Evolutionary conservation across 2,888 invertebrate species (phyloP), one percentile per base, ranked within the genome.

Genomic region (Tenthredo scrophulariae): DNA sequence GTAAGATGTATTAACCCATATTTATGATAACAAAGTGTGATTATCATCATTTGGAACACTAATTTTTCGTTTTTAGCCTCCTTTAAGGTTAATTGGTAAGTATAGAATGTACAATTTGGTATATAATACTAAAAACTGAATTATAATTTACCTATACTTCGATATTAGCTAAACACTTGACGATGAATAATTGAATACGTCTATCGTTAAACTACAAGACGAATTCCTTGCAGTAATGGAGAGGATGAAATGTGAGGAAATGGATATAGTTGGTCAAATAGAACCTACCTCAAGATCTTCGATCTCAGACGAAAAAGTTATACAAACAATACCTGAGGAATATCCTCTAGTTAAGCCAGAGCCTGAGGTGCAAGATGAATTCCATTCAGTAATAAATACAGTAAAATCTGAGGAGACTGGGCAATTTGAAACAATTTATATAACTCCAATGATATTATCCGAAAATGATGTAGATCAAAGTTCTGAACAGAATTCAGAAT

Each of bases 401-500:
- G 43, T 74, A 3, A 22, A 74, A 74, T 22, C 1, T 43, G 72
- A 74, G 72, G 72, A 43, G 7, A 43, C 40, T 22, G 40, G 40
- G 4, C n/a, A 74, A 43, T 74, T 74, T 74, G 43, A 74, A 74
- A 33, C 67, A 29, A 15, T 67, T 67, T 67, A 33, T 67, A 18
- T 67, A 18, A 18, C 33, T 7, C 33, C 15, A 67, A 0, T 33
- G 13, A 33, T 15, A 67, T 33, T 33, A 15, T 33, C 67, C 7
- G 67, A 67, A 13, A 67, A 67, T 33, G 4, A 67, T 29, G 18
- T 37, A 43, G 43, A 22, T 22, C 72, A 40, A 15, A n/a, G 72
- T 22, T 22, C 72, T 15, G 15, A 5, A n/a, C n/a, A 72, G n/a
- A 72, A n/a, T 40, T 40, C n/a, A 10, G n/a, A 74, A 40, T 40